A percentile compares a stretch with the other conserved stretches of the same genome.
phyloP scores from a whole-genome alignment of 2,797 vertebrate genomes.

The Ptychobarbus kaznakovi region DNA sequence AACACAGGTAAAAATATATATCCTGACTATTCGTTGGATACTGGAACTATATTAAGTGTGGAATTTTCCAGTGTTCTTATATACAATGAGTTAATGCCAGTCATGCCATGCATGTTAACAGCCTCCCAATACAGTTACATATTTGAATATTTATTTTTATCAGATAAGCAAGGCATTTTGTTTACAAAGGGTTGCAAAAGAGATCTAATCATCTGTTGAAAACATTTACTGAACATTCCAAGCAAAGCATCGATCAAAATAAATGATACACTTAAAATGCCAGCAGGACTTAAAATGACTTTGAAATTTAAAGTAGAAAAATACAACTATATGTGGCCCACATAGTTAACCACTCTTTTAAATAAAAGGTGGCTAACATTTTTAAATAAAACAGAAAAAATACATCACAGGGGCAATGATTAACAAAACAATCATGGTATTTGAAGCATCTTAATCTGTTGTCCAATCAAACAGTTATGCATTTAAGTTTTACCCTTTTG shows the following conservation, averaged over 20 bases:
- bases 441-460: neutral
- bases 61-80: constrained; percentile 54
- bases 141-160: constrained; percentile 35
- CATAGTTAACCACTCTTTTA: neutral
- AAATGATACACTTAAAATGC: constrained; percentile 25
- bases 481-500: neutral
- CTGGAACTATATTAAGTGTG: constrained; percentile 39
- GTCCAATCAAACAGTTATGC: neutral
- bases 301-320: constrained; percentile 22
- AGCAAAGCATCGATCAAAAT: neutral
- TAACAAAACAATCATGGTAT: neutral
- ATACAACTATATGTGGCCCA: neutral
- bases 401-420: neutral
- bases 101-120: constrained; percentile 42
- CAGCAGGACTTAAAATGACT: constrained; percentile 24
- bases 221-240: constrained; percentile 2
- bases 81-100: constrained; percentile 46
- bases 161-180: constrained; percentile 25
- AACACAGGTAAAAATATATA: constrained; percentile 55
- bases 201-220: constrained; percentile 5
- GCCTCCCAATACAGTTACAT: constrained; percentile 20
- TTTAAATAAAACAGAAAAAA: neutral
- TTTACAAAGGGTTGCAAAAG: constrained; percentile 8
- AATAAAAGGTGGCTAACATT: constrained; percentile 26
- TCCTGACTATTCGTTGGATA: constrained; percentile 36